Evolutionary conservation across 2,888 invertebrate genomes (phyloP), one percentile per base, ranked within the genome.

Genomic region (Pseudococcus viburni): DNA sequence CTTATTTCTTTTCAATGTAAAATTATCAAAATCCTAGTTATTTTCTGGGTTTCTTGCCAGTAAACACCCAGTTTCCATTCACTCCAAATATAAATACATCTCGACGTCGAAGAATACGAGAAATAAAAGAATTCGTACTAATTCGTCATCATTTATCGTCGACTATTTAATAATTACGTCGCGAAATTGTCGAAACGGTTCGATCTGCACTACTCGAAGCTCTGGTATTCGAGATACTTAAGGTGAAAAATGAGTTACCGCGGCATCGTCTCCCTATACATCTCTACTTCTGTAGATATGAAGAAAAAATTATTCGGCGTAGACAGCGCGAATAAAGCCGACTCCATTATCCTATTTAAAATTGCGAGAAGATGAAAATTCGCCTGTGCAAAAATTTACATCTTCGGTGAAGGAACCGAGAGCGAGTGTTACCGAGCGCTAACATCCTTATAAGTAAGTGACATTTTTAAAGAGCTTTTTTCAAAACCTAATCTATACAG

Each of bases 401-500:
- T 59, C 59, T 6, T 19, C 11, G 15, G 15, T 17, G 51, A 15
- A 51, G 51, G 17, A 51, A 51, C 17, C 51, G 51, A 51, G 17
- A 19, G 51, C 51, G 59, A 59, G 5, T 33, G 26, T 33, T 33
- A 33, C 26, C 26, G 26, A 59, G 59, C n/a, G 59, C 26, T 33
- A 59, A 59, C n/a, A 59, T 59, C 19, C 59, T 59, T 59, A 26
- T 22, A 7, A 64, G 26, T 26, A 33, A 73, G 68, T n/a, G 68
- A 22, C 68, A 22, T 73, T 73, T 73, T 33, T 22, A 12, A 73
- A 73, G 15, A 33, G 12, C 33, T 15, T 73, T 73, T 64, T 15
- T 22, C 15, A 73, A 73, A 73, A 73, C 33, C 68, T 33, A 73
- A 73, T 73, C 68, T 73, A 73, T 73, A 73, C 68, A 33, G 68